phyloP scores from a whole-genome alignment of 2,797 vertebrate genomes.

The Melopsittacus undulatus region DNA sequence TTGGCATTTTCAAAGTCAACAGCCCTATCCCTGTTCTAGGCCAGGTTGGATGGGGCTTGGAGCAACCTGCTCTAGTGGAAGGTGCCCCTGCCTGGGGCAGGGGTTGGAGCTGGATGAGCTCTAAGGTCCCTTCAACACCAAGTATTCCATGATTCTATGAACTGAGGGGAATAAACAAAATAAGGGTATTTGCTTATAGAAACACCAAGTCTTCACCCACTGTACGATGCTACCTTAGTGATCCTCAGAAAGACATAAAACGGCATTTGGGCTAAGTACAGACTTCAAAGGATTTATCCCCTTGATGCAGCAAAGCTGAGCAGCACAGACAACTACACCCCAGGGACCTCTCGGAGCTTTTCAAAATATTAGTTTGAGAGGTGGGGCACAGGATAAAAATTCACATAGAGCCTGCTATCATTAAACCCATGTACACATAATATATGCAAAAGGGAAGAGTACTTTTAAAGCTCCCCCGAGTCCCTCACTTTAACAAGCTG shows the following conservation, averaged over 20 bases:
- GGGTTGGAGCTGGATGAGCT: background rate
- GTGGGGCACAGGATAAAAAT: constrained; percentile 17
- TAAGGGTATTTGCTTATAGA: background rate
- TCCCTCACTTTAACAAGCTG: constrained; percentile 18
- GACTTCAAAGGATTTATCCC: constrained; percentile 65
- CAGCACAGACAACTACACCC: background rate
- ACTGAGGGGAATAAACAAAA: background rate
- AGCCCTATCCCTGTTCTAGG: background rate
- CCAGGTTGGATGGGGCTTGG: background rate
- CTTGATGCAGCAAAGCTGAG: constrained; percentile 18
- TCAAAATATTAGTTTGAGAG: constrained; percentile 63
- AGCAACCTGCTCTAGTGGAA: background rate
- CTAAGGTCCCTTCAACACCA: background rate
- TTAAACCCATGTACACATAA: background rate
- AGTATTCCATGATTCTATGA: background rate
- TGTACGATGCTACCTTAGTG: background rate
- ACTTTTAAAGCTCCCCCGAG: constrained; percentile 33
- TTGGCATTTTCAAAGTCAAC: background rate
- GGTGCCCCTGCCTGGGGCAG: background rate
- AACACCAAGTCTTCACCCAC: background rate
- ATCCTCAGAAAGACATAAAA: background rate
- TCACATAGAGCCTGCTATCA: background rate
- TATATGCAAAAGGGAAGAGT: constrained; percentile 20
- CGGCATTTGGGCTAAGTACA: constrained; percentile 23
- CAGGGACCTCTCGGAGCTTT: constrained; percentile 32